Percentiles rank a stretch among this genome's conserved stretches.
Evolutionary conservation across 2,113 vertebrate species (phyloP).

Genomic region (Serilophus lunatus): DNA sequence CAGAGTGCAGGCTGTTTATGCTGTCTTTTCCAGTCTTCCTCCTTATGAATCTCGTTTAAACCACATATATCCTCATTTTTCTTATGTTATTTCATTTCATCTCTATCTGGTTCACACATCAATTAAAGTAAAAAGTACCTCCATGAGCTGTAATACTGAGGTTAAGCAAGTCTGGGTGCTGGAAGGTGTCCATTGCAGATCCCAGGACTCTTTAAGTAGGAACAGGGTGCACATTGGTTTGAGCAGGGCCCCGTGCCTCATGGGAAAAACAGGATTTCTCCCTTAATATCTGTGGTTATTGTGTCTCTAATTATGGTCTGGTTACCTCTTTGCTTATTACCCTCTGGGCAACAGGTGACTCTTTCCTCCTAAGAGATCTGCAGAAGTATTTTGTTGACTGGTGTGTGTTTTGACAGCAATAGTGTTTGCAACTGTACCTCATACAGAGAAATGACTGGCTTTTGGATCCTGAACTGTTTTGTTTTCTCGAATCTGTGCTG

Average conservation of each 20-base stretch:
- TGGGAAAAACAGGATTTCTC: not conserved
- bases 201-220: not conserved
- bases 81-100: not conserved
- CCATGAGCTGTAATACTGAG: too few species aligned
- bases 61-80: not conserved
- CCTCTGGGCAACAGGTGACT: not conserved
- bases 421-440: not conserved
- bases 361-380: not conserved
- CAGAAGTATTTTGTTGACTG: not conserved
- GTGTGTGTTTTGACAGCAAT: not conserved
- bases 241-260: not conserved
- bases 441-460: not conserved
- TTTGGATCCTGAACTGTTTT: not conserved
- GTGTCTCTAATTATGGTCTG: accelerated
- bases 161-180: not conserved
- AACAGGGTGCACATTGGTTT: not conserved
- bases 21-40: not conserved
- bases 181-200: not conserved
- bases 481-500: not conserved
- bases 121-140: not conserved
- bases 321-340: not conserved
- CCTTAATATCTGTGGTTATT: not conserved
- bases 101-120: not conserved
- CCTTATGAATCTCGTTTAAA: not conserved
- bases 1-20: not conserved